Evolutionary conservation across 2,888 invertebrate genomes (phyloP), one percentile per base, ranked within the genome.

Genomic region (Eupithecia insigniata): DNA sequence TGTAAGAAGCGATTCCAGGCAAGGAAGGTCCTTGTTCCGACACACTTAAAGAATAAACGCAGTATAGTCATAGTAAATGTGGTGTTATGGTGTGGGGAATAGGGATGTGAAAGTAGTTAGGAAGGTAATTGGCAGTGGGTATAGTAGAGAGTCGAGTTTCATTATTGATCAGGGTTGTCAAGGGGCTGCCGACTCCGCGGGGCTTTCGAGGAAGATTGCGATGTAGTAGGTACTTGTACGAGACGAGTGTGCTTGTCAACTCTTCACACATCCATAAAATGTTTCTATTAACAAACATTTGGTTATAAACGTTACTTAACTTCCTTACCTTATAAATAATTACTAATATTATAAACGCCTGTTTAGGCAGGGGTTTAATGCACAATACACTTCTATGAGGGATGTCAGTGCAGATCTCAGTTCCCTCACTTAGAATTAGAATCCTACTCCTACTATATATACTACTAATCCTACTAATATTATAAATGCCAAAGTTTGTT

Each of bases 11-110:
- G 39, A 39, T 16, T 39, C 39, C 16, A 39, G 39, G 14, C 5
- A 16, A 39, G 39, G 10, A 16, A 39, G 16, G 16, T 39, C 16
- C 1, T 39, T 39, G 6, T 43, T 43, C n/a, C 43, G 43, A 18
- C n/a, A n/a, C n/a, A 43, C 8, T 43, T n/a, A 14, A 55, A 5
- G 55, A 26, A 55, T 26, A 18, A 61, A 32, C 32, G 14, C 30
- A 30, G 22, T 36, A n/a, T 62, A n/a, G 22, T 62, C 62, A 12
- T 12, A 62, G 62, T 34, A 62, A 0, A 36, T 62, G 26, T 34
- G 34, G 62, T 62, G 51, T 68, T 43, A 62, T 69, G 51, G 69
- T 62, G 30, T 30, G 18, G 46, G 62, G 51, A 69, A 64, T 51
- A n/a, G 51, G 39, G 69, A 6, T 69, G 51, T 46, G 62, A 62